Evolutionary conservation across 2,888 invertebrate species (phyloP), one percentile per base, ranked within the genome.

Genomic region (Chrysina gloriosa): DNA sequence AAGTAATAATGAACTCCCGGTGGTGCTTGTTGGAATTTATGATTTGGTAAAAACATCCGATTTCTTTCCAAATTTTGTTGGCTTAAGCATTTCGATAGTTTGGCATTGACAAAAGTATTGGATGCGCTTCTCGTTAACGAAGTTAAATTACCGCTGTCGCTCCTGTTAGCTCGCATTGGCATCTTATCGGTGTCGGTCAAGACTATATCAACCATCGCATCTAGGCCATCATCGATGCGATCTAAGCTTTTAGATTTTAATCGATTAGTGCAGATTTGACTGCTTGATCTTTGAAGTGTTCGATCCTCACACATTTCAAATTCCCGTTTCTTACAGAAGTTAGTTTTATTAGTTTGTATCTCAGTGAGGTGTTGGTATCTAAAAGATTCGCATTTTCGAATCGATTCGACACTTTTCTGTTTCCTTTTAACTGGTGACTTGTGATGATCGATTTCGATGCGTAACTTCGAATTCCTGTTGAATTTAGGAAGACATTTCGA

Each of bases 121-220:
- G 80, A 79, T 16, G 78, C 73, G 65, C 77, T 79, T 63, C 78
- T 71, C 0, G 78, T 75, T 0, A 77, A 76, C 0, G 74, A 75
- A 0, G 76, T 72, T 36, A 74, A 70, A 50, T 78, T 79, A 1
- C 79, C 78, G 0, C 80, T 78, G 68, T 81, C 81, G 50, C 79
- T 81, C 68, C 78, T 79, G 2, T 78, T 66, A 1, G 69, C 21
- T 11, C 68, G 31, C 66, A 66, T 27, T 2, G 66, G 56, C 1
- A 29, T 3, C 27, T 63, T 68, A 11, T 69, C 67, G 39, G 73
- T 68, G 69, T 86, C 83, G n/a, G 89, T 86, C 70, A 91, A 85
- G 0, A 92, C 89, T 34, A 92, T 90, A 75, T 90, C 89, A 0
- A 91, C 89, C 86, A 92, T 89, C 0, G 91, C 87, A 76, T 91